phyloP scores from a whole-genome alignment of 2,888 invertebrate genomes.

The Platycnemis pennipes region DNA sequence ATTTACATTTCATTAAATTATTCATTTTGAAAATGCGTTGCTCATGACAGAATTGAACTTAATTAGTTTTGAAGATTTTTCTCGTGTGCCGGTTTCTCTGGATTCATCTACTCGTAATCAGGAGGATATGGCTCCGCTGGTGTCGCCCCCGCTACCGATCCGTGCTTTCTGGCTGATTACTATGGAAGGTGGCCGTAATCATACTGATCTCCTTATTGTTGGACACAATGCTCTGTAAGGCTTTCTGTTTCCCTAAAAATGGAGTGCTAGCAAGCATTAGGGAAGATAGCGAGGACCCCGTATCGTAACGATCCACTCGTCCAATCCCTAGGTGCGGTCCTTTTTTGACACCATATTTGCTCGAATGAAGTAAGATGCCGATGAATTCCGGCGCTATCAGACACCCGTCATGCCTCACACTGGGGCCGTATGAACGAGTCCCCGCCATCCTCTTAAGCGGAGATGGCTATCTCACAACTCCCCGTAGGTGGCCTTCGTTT shows the following conservation, averaged over 20 bases:
- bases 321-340: not conserved
- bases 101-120: too few species aligned
- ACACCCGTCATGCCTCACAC: constrained; percentile 35
- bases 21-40: too few species aligned
- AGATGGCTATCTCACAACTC: constrained; percentile 45
- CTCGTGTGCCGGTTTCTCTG: too few species aligned
- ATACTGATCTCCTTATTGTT: constrained; percentile 38
- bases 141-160: not conserved
- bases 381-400: constrained; percentile 34
- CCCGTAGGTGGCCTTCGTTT: constrained; percentile 52
- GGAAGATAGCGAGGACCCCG: not conserved
- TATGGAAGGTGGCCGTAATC: not conserved
- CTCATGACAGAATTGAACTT: too few species aligned
- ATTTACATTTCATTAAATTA: too few species aligned
- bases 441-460: constrained; percentile 16
- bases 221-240: not conserved
- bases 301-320: constrained; percentile 57
- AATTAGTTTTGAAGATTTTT: too few species aligned
- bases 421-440: not conserved
- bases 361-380: constrained; percentile 63
- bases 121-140: not conserved
- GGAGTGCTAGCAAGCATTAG: constrained; percentile 13
- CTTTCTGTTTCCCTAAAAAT: constrained; percentile 15
- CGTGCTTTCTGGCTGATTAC: not conserved
- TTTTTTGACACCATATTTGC: constrained; percentile 63